Evolutionary conservation across 2,113 vertebrate species (phyloP).

Genomic region (Ahaetulla prasina): DNA sequence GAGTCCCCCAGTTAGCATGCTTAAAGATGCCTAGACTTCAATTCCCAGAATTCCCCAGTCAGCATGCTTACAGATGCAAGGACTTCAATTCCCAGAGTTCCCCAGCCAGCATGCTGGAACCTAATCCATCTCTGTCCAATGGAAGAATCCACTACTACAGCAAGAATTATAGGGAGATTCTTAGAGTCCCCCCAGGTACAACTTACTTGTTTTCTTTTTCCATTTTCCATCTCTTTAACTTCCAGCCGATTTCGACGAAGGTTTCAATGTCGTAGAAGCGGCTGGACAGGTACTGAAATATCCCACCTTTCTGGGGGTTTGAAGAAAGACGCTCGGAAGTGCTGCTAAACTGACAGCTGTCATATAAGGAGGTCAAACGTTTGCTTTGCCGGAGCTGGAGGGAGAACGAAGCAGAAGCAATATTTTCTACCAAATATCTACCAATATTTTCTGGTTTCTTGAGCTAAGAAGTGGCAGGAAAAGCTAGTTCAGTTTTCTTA

Average conservation of each 20-base stretch:
- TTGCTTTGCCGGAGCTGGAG: conserved; percentile 47
- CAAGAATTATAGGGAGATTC: not conserved
- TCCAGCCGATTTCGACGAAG: conserved; percentile 44
- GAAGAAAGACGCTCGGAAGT: not conserved
- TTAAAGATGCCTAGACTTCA: not conserved
- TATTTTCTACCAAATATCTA: not conserved
- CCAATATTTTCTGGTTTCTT: not conserved
- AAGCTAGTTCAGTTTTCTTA: not conserved
- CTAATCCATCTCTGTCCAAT: not conserved
- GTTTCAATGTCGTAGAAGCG: conserved; percentile 67
- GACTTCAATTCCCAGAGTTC: not conserved
- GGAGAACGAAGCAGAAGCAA: not conserved
- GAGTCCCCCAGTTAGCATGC: not conserved
- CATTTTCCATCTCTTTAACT: conserved; percentile 24
- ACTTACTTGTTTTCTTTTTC: conserved; percentile 64
- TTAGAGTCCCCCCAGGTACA: not conserved
- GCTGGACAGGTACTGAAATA: conserved; percentile 57
- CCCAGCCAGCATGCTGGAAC: not conserved
- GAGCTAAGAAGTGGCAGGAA: not conserved
- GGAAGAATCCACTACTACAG: not conserved
- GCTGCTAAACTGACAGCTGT: not conserved
- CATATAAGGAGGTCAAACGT: not conserved
- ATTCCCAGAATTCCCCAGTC: not conserved
- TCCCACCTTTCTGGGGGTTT: conserved; percentile 21
- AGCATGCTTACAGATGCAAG: not conserved